Evolutionary conservation across 2,888 invertebrate genomes (phyloP).

Genomic region (Cryptocephalus moraei): DNA sequence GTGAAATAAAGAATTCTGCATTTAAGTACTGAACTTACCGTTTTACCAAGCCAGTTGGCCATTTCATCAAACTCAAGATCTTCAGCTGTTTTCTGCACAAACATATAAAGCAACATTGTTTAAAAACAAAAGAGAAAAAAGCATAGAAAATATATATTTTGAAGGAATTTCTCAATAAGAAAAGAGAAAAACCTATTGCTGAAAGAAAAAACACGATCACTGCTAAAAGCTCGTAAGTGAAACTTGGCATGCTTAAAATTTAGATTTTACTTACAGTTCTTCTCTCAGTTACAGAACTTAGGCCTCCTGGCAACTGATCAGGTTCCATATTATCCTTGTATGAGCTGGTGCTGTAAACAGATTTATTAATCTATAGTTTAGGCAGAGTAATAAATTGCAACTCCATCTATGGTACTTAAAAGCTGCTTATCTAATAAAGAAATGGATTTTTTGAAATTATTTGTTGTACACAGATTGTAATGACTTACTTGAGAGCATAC

Average conservation of each 20-base stretch:
- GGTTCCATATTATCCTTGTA: constrained; percentile 52
- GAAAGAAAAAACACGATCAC: constrained; percentile 21
- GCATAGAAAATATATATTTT: neutral
- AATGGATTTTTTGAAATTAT: constrained; percentile 5
- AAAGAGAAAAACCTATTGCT: neutral
- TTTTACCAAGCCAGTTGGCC: constrained; percentile 85
- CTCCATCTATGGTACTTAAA: neutral
- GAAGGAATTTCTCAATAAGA: too few species aligned
- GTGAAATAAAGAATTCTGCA: neutral
- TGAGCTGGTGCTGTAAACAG: constrained; percentile 41
- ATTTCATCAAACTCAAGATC: constrained; percentile 90
- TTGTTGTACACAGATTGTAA: too few species aligned
- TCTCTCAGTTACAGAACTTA: constrained; percentile 38
- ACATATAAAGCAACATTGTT: constrained; percentile 28
- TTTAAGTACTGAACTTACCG: constrained; percentile 51
- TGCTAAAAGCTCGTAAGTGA: constrained; percentile 7
- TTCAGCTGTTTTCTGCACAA: constrained; percentile 42
- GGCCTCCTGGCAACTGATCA: constrained; percentile 40
- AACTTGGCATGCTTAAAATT: too few species aligned
- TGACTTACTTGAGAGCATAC: too few species aligned
- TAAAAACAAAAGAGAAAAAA: constrained; percentile 23
- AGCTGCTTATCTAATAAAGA: neutral
- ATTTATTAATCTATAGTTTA: neutral
- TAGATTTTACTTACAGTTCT: constrained; percentile 29
- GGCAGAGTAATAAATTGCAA: too few species aligned